phyloP scores from a whole-genome alignment of 2,888 invertebrate species.

The Elmis aenea region DNA sequence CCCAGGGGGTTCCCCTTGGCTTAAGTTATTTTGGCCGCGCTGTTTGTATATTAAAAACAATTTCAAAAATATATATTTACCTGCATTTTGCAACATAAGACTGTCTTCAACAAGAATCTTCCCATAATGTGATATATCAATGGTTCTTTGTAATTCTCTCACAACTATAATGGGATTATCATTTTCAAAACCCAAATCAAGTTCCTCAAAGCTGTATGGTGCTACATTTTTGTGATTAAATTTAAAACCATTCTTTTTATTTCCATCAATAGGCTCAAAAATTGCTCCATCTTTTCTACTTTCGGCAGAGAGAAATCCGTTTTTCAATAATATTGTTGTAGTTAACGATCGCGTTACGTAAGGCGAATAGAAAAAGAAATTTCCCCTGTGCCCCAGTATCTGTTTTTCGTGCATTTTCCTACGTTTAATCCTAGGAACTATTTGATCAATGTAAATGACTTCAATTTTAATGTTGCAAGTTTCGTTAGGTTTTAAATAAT shows the following conservation, averaged over 20 bases:
- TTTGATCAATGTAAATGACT: conserved; percentile 6
- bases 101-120: conserved; percentile 26
- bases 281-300: too few relatives aligned
- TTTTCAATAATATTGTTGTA: too few relatives aligned
- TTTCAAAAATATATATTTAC: conserved; percentile 17
- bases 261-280: too few relatives aligned
- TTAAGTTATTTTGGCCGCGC: not conserved
- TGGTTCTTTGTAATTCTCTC: conserved; percentile 23
- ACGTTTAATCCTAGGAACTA: conserved; percentile 5
- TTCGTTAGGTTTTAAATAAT: too few relatives aligned
- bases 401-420: conserved; percentile 13
- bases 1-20: too few relatives aligned
- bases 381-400: conserved; percentile 20
- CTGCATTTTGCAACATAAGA: conserved; percentile 25
- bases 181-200: conserved; percentile 20
- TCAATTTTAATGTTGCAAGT: conserved; percentile 4
- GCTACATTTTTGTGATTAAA: conserved; percentile 7
- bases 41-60: not conserved
- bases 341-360: conserved; percentile 20
- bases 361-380: conserved; percentile 25
- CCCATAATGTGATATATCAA: conserved; percentile 31
- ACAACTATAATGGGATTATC: conserved; percentile 22
- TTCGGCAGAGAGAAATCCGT: not conserved
- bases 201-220: conserved; percentile 7
- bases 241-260: conserved; percentile 3